phyloP scores from a whole-genome alignment of 2,797 vertebrate genomes.

The Halcyon badia region DNA sequence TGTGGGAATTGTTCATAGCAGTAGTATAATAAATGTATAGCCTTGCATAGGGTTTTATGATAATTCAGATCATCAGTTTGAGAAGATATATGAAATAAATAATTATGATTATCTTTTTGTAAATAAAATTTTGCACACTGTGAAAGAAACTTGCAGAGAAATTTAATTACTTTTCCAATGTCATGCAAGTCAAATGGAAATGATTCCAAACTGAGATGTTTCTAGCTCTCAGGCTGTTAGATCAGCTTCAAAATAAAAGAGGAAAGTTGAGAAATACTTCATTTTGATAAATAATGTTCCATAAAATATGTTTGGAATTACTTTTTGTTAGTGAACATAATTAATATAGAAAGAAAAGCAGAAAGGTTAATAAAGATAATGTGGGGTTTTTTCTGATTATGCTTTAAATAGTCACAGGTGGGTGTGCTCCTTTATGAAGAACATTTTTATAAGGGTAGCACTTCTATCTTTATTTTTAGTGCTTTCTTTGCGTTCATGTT shows the following conservation, averaged over 20 bases:
- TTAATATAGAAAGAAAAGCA: background rate
- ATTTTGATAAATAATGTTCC: background rate
- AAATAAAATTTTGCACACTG: background rate
- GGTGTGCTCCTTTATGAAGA: background rate
- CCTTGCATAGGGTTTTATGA: background rate
- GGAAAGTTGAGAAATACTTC: background rate
- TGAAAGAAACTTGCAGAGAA: background rate
- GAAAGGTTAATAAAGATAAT: background rate
- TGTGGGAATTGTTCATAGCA: background rate
- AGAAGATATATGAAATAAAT: background rate
- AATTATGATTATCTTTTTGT: background rate
- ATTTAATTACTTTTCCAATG: background rate
- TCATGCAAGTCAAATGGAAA: background rate
- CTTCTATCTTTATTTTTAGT: background rate
- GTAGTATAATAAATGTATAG: background rate
- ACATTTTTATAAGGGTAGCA: background rate
- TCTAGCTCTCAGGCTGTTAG: background rate
- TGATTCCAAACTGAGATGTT: background rate
- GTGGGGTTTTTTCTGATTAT: background rate
- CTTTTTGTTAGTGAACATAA: slow-evolving; percentile 2
- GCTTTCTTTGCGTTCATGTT: slow-evolving; percentile 5
- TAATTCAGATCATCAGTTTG: background rate
- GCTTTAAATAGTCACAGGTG: background rate
- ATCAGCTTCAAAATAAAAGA: background rate
- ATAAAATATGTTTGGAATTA: background rate